Base-by-base conservation (phyloP, 2,888 invertebrate species). In the Tenthredo amoena region DNA sequence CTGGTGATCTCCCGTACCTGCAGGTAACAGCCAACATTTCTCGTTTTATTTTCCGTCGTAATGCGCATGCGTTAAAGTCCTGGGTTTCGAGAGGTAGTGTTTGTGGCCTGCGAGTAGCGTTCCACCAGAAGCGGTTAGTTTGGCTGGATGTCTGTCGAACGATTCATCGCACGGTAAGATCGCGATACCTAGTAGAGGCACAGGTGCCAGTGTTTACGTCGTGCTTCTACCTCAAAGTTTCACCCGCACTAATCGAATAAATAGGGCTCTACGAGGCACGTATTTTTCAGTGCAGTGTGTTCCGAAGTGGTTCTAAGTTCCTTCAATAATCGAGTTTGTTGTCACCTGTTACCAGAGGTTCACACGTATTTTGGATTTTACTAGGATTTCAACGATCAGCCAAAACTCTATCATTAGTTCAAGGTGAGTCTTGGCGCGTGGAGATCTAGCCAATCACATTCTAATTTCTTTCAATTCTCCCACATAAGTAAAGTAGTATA, bases 1-100 rank as follows among this genome's bases (percentile, higher is more conserved):
- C 91, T 91, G 90, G 89, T 90, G 89, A 90, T 90, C 88, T 89
- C 89, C 88, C 89, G 89, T 91, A 90, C 90, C 91, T 91, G 90
- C 89, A 85, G 88, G 87, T 88, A 90, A 81, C 81, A 81, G 81
- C 81, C 81, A 50, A 81, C 81, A 62, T 62, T 81, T 81, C 81
- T 81, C 15, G 81, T 81, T 81, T 81, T 81, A 81, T 81, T 62
- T 81, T 26, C 26, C 40, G 15, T 21, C 58, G 15, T 21, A 74
- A 26, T 37, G 81, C 81, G 81, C 81, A 81, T 81, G 81, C 81
- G 81, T 62, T 10, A 6, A 15, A 12, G 40, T 21, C 18, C 40
- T n/a, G 26, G 37, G n/a, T 21, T 77, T 77, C 76, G 76, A 37
- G 58, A 10, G 37, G 58, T 40, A 10, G 26, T 37, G 81, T 81